Evolutionary conservation across 2,888 invertebrate species (phyloP), one percentile per base, ranked within the genome.

Genomic region (Agrotis ipsilon): DNA sequence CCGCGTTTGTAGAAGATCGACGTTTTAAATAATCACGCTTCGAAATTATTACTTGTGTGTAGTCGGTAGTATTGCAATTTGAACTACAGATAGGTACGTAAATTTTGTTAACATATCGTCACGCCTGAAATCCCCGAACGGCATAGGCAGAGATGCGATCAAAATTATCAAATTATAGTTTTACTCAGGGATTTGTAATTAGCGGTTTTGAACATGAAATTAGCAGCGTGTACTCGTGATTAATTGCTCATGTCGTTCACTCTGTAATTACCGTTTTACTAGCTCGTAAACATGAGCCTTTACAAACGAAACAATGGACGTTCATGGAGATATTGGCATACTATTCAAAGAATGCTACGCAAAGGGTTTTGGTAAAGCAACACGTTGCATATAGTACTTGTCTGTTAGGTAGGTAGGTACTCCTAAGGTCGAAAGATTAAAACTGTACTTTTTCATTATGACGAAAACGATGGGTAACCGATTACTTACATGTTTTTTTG

Each of bases 21-120:
- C 82, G 81, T 83, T 88, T 84, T 88, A 86, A 87, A 87, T 87
- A 86, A 87, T 82, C 76, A 57, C 81, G 83, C 81, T 85, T 84
- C 72, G 68, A 79, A 84, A 83, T 81, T 71, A 85, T 84, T 82
- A 85, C 63, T 66, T 65, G 69, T 59, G 61, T 58, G 64, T 68
- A 67, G 74, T 83, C 74, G 71, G 73, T 81, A 81, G 67, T 63
- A 65, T 67, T 72, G 54, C 51, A 67, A 81, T 83, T 80, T 80
- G 49, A 78, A 78, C 62, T 49, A 76, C 39, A 51, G 73, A 32
- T 49, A 55, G 3, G 2, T 57, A 52, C 3, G 39, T 63, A 69
- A 45, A 55, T 60, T 66, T 63, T 57, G 55, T 60, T 46, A 46
- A 46, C 5, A 39, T 24, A 58, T 65, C 52, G 64, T 79, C 80